Conservation (phyloP, 2,113 vertebrate species). For the Thalassarche chlororhynchos region DNA sequence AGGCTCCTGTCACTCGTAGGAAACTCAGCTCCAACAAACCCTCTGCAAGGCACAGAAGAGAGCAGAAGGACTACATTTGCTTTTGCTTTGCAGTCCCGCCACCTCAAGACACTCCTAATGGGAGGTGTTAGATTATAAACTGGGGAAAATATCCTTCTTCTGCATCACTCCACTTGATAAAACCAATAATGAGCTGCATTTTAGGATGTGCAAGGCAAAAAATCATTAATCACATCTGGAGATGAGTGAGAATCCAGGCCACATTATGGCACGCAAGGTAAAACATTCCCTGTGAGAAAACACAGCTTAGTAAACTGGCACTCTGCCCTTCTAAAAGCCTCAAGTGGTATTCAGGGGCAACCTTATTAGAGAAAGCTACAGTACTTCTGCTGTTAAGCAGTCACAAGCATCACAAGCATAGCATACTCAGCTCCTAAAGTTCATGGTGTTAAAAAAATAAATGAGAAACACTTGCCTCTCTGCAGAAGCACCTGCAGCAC, state of each 20-base stretch:
- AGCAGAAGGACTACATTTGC: neutral
- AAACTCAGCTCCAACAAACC: neutral
- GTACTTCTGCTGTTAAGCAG: neutral
- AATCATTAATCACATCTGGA: neutral
- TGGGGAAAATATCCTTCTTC: neutral
- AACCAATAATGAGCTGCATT: neutral
- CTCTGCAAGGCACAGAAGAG: neutral
- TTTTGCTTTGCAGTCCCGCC: neutral
- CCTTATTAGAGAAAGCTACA: neutral
- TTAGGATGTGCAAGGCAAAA: neutral
- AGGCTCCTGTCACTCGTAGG: neutral
- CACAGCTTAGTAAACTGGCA: neutral
- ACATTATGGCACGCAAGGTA: neutral
- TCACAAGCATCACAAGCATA: neutral
- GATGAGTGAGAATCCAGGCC: neutral
- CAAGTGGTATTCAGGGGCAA: neutral
- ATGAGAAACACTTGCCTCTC: neutral
- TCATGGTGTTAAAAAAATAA: constrained; percentile 15
- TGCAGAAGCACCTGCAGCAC: constrained; percentile 12
- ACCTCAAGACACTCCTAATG: neutral
- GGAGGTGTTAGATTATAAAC: neutral
- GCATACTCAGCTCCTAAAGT: neutral
- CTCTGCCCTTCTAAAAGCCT: neutral
- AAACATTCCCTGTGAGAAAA: neutral
- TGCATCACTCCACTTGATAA: neutral